Percentiles rank a stretch among this genome's conserved stretches.
Evolutionary conservation across 2,113 vertebrate species (phyloP).

Genomic region (Hoplias malabaricus): DNA sequence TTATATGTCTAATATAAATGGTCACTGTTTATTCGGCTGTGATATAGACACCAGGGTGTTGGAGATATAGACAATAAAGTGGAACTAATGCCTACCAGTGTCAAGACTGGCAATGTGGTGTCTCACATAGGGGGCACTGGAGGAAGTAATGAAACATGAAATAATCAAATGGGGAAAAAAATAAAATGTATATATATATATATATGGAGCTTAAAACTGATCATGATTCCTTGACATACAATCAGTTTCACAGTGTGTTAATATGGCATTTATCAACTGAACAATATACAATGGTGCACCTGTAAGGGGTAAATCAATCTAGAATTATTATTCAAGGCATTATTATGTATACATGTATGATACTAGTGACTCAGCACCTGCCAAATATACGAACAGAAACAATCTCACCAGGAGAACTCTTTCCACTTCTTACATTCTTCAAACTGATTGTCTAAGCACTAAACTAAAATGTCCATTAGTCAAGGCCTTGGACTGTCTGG

Average conservation of each 20-base stretch:
- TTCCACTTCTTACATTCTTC: slow-evolving; percentile 26
- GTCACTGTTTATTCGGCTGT: slow-evolving; percentile 20
- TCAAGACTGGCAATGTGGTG: not conserved
- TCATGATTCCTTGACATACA: slow-evolving; percentile 14
- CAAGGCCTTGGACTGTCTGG: not conserved
- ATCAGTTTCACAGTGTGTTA: slow-evolving; percentile 25
- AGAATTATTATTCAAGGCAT: slow-evolving; percentile 13
- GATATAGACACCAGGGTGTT: slow-evolving; percentile 29
- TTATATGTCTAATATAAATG: slow-evolving; percentile 37
- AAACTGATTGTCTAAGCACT: slow-evolving; percentile 10
- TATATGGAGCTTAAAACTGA: not conserved
- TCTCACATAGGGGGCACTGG: slow-evolving; percentile 12
- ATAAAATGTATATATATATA: no score
- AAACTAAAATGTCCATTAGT: slow-evolving; percentile 19
- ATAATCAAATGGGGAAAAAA: not conserved
- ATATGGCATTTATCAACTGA: slow-evolving; percentile 20
- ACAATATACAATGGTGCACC: not conserved
- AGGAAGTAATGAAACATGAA: not conserved
- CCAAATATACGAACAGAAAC: slow-evolving; percentile 25
- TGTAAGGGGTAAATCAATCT: slow-evolving; percentile 1
- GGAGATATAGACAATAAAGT: not conserved
- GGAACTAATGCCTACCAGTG: not conserved
- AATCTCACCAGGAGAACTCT: slow-evolving; percentile 28
- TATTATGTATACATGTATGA: slow-evolving; percentile 37
- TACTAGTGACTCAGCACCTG: slow-evolving; percentile 28